Evolutionary conservation across 2,113 vertebrate genomes (phyloP), one percentile per base, ranked within the genome.

Genomic region (Leptosomus discolor): DNA sequence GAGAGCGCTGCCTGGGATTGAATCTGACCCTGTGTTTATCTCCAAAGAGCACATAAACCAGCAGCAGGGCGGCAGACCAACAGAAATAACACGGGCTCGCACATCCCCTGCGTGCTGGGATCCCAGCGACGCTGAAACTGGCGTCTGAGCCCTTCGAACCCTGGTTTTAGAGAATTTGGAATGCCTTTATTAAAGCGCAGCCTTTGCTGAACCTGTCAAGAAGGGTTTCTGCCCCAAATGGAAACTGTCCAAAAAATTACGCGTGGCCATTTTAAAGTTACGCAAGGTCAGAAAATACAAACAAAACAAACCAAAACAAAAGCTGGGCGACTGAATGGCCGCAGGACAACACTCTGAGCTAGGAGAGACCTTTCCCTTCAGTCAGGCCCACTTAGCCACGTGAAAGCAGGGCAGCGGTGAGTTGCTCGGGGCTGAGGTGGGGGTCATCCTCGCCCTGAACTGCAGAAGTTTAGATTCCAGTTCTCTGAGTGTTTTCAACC

Each of bases 161-260:
- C 24, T 16, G 15, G n/a, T 65, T 94, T 87, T 32, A 94, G n/a
- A 60, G 73, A 85, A 82, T 90, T 36, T 54, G 65, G 94, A 97
- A 76, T 46, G 69, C 78, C 43, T 76, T 51, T 68, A 79, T 96
- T 82, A 97, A 94, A 96, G 90, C 75, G 78, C 57, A 82, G 91
- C 67, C 92, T 92, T 89, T 83, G 87, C 91, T 90, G 89, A 96
- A 95, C 74, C 86, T 96, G 95, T 92, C 94, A 94, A 88, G 94
- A 94, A 96, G 71, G 37, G 84, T 85, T 96, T 95, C 74, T 94
- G 84, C 61, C 91, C 92, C 89, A 95, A 81, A 94, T 90, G 77
- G 80, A 87, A 94, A 89, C 91, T 96, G 95, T 97, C 95, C 91
- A 96, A 94, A 95, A 95, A 95, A 95, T 97, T 95, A 95, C 92